These are phyloP conservation scores for Proterorhinus semilunaris DNA, from an alignment of 2,113 vertebrate genomes.

Conservation along the genomic window DNA sequence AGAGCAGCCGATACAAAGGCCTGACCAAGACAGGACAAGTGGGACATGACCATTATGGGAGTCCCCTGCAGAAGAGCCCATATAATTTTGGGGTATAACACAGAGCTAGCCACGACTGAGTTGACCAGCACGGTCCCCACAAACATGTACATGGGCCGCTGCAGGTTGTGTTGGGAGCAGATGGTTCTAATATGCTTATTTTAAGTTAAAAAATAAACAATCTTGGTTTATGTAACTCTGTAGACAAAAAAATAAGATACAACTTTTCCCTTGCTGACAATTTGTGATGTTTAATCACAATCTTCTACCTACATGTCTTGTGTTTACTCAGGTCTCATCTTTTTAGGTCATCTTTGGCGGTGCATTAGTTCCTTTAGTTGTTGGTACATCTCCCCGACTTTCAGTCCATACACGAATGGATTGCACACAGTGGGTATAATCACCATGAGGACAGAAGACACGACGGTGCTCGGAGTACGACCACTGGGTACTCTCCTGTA, in stretches of 20 bases:
- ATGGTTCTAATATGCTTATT: neutral
- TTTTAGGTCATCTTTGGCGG: neutral
- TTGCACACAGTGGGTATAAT: neutral
- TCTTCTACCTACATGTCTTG: no score
- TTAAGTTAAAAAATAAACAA: no score
- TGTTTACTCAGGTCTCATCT: no score
- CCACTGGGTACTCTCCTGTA: neutral
- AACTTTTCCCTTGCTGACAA: no score
- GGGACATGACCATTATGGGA: neutral
- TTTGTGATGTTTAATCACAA: no score
- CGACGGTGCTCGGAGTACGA: neutral
- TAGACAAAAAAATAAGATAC: no score
- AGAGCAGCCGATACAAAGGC: neutral
- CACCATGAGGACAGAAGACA: neutral
- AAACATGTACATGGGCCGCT: slow-evolving; percentile 19
- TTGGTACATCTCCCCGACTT: neutral
- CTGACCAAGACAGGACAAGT: neutral
- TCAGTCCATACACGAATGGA: slow-evolving; percentile 19
- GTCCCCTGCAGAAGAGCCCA: neutral
- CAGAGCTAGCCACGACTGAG: neutral
- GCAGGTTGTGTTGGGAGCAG: slow-evolving; percentile 9
- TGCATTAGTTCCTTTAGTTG: neutral
- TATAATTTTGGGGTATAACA: slow-evolving; percentile 6
- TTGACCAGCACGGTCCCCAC: slow-evolving; percentile 21
- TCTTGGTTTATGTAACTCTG: no score